Conservation (phyloP, 2,113 vertebrate genomes). For the Vulpes ferrilata region DNA sequence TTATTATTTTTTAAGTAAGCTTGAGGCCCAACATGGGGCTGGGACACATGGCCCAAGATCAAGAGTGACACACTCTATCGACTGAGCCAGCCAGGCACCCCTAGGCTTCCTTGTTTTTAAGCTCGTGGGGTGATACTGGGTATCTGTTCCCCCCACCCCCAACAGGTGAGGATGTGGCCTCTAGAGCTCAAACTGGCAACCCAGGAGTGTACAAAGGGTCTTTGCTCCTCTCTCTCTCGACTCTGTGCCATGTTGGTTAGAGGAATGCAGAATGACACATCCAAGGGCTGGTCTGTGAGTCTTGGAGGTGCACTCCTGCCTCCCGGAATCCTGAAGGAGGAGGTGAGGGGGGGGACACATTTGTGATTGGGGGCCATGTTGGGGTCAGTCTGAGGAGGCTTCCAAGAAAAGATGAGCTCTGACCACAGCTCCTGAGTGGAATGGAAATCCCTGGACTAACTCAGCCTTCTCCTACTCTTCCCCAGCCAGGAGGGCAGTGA, state of each 20-base stretch:
- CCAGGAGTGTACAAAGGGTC: too few relatives aligned
- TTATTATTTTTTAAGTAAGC: not conserved
- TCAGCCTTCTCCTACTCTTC: not conserved
- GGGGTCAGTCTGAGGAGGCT: not conserved
- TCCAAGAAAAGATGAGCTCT: not conserved
- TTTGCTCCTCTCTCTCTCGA: not conserved
- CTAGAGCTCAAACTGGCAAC: not conserved
- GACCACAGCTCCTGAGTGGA: not conserved
- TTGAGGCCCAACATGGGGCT: slow-evolving; percentile 94
- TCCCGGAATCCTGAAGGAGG: not conserved
- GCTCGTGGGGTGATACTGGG: not conserved
- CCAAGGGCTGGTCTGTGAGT: not conserved
- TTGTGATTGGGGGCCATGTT: not conserved
- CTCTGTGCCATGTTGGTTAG: not conserved
- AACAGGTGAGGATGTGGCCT: not conserved
- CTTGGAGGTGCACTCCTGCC: not conserved
- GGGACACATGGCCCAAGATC: slow-evolving; percentile 96
- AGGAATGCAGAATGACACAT: not conserved
- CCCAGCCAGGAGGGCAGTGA: not conserved
- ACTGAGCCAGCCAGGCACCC: slow-evolving; percentile 93
- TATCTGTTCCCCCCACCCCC: accelerated
- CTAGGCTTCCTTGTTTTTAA: not conserved
- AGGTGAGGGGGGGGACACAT: accelerated
- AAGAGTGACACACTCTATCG: slow-evolving; percentile 97
- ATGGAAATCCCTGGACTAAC: not conserved